Percentiles rank a stretch among this genome's conserved stretches.
Conservation (phyloP, 2,113 vertebrate genomes). For the Oncorhynchus masou region DNA sequence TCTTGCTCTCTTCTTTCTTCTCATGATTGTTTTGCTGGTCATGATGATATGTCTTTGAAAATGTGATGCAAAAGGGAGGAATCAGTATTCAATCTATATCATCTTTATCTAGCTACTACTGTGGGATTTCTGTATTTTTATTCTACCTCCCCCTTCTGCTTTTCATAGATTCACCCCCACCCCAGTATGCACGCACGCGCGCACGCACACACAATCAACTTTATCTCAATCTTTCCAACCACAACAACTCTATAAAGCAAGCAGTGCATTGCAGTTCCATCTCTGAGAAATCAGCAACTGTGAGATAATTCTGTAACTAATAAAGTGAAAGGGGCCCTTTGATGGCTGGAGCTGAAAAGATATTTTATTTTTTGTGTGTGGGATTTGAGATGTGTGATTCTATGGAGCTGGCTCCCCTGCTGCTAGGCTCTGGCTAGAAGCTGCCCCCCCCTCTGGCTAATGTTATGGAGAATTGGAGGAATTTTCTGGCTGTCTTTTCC, state of each 20-base stretch:
- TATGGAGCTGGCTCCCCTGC: slow-evolving; percentile 88
- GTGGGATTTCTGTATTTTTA: slow-evolving; percentile 63
- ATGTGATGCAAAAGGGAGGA: slow-evolving; percentile 49
- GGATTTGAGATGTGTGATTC: slow-evolving; percentile 91
- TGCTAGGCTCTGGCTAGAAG: slow-evolving; percentile 88
- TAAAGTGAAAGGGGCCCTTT: slow-evolving; percentile 89
- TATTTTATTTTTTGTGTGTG: slow-evolving; percentile 93
- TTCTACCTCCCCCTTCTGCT: slow-evolving; percentile 28
- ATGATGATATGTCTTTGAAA: slow-evolving; percentile 71
- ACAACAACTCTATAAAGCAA: slow-evolving; percentile 52
- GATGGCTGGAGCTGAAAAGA: slow-evolving; percentile 96
- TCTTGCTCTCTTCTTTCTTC: slow-evolving; percentile 26
- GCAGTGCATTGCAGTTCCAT: slow-evolving; percentile 57
- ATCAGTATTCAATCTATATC: slow-evolving; percentile 63
- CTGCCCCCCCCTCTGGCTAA: slow-evolving; percentile 95
- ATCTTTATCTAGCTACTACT: slow-evolving; percentile 59
- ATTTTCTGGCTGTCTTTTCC: slow-evolving; percentile 98
- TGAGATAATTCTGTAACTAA: slow-evolving; percentile 95
- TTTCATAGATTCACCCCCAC: slow-evolving; percentile 31
- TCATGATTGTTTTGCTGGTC: slow-evolving; percentile 62
- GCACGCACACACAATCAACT: slow-evolving; percentile 42
- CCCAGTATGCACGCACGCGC: slow-evolving; percentile 26
- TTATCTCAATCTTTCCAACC: slow-evolving; percentile 66
- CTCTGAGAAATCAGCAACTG: slow-evolving; percentile 86
- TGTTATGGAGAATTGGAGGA: slow-evolving; percentile 98